Evolutionary conservation across 2,888 invertebrate genomes (phyloP).

Genomic region (Trichopoda pennipes): DNA sequence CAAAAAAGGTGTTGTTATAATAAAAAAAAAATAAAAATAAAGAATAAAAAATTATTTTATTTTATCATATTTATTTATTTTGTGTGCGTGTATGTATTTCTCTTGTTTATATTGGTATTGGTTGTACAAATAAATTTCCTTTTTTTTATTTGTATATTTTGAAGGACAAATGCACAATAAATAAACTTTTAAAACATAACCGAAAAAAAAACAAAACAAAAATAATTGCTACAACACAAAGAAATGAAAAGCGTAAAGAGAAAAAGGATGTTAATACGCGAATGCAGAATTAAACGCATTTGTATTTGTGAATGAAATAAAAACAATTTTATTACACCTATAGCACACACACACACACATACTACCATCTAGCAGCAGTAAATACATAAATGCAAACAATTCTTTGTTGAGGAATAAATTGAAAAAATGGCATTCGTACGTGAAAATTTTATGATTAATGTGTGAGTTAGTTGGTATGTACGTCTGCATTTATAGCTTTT

Average conservation of each 20-base stretch:
- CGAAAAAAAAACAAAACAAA: slow-evolving; percentile 2
- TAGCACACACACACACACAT: background rate
- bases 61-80: slow-evolving; percentile 42
- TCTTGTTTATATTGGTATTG: slow-evolving; percentile 27
- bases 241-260: slow-evolving; percentile 39
- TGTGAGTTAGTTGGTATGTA: background rate
- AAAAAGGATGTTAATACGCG: slow-evolving; percentile 61
- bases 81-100: slow-evolving; percentile 16
- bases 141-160: slow-evolving; percentile 35
- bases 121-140: slow-evolving; percentile 32
- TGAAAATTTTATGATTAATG: slow-evolving; percentile 47
- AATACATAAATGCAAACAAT: background rate
- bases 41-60: slow-evolving; percentile 24
- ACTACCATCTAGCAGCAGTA: background rate
- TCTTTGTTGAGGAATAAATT: background rate
- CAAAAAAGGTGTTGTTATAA: slow-evolving; percentile 34
- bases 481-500: slow-evolving; percentile 2
- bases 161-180: slow-evolving; percentile 65
- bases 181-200: slow-evolving; percentile 61
- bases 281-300: slow-evolving; percentile 66
- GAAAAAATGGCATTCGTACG: slow-evolving; percentile 39
- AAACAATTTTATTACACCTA: slow-evolving; percentile 22
- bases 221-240: slow-evolving; percentile 32
- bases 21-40: slow-evolving; percentile 5
- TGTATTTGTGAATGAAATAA: slow-evolving; percentile 34